Base-by-base conservation (phyloP, 2,888 invertebrate genomes). In the Pedicia rivosa region DNA sequence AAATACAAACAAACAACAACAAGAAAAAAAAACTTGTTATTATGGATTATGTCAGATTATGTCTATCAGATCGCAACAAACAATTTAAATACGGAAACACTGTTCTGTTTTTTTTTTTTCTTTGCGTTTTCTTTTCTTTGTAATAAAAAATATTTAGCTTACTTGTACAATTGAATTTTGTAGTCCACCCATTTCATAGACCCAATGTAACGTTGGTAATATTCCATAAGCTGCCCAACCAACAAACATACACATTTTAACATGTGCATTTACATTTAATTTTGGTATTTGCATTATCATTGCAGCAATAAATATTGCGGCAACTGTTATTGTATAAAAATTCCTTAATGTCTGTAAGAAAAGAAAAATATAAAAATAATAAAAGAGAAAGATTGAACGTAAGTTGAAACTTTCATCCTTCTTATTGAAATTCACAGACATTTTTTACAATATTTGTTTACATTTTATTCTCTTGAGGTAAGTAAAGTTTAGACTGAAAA, bases 121-220 rank as follows among this genome's bases (percentile, higher is more conserved):
- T n/a, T n/a, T n/a, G n/a, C n/a, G n/a, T n/a, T n/a, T n/a, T n/a
- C n/a, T n/a, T n/a, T n/a, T n/a, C n/a, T n/a, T n/a, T n/a, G n/a
- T n/a, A n/a, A n/a, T n/a, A n/a, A n/a, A n/a, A n/a, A n/a, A 30
- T 2, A 14, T 13, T 8, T 15, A 35, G 59, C 64, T 57, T 51
- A 86, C 86, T 63, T 71, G 66, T 27, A 94, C 92, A 64, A 92
- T 74, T 35, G 80, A 78, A 53, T 84, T 78, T 32, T 76, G 76
- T 52, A 83, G 72, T 7, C 94, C 92, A 13, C 91, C 91, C 78
- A 90, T 83, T 24, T 79, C 72, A 45, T 78, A 66, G 0, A 80
- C 75, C 94, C 94, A 95, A 54, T 95, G 95, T 36, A 83, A 59
- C 3, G 91, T 82, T 2, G 94, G 94, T 44, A 92, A 66, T 4